A percentile compares a stretch with the other conserved stretches of the same genome.
Evolutionary conservation across 2,888 invertebrate genomes (phyloP).

Genomic region (Lithophane semibrunnea): DNA sequence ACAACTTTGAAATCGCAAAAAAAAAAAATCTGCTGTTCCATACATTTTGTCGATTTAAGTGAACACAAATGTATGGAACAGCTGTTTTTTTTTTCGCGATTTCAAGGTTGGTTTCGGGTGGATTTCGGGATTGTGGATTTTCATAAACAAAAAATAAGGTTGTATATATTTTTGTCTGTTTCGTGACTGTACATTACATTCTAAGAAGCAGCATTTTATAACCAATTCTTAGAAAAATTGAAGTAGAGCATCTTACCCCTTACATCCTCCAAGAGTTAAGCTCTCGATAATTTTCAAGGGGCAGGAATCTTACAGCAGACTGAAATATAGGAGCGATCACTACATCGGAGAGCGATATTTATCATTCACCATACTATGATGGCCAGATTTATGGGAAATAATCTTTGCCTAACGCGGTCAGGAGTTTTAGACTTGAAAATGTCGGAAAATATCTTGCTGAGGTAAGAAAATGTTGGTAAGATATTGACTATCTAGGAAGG

Average conservation of each 20-base stretch:
- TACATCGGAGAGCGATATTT: conserved; percentile 83
- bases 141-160: too few species aligned
- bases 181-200: too few species aligned
- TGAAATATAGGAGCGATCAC: conserved; percentile 85
- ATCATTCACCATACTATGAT: conserved; percentile 74
- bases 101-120: too few species aligned
- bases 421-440: conserved; percentile 41
- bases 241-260: conserved; percentile 68
- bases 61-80: too few species aligned
- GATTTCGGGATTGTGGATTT: too few species aligned
- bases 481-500: background rate
- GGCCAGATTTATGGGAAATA: conserved; percentile 68
- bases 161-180: too few species aligned
- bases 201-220: too few species aligned
- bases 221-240: too few species aligned
- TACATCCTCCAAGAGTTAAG: conserved; percentile 70
- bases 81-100: too few species aligned
- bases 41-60: too few species aligned
- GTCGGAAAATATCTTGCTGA: conserved; percentile 21
- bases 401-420: conserved; percentile 57
- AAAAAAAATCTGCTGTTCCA: too few species aligned
- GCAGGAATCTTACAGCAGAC: conserved; percentile 81
- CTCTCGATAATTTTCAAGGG: conserved; percentile 84
- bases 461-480: conserved; percentile 15
- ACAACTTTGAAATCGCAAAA: too few species aligned